Evolutionary conservation across 2,797 vertebrate genomes (phyloP), one percentile per base, ranked within the genome.

Genomic region (Notolepis coatsorum): DNA sequence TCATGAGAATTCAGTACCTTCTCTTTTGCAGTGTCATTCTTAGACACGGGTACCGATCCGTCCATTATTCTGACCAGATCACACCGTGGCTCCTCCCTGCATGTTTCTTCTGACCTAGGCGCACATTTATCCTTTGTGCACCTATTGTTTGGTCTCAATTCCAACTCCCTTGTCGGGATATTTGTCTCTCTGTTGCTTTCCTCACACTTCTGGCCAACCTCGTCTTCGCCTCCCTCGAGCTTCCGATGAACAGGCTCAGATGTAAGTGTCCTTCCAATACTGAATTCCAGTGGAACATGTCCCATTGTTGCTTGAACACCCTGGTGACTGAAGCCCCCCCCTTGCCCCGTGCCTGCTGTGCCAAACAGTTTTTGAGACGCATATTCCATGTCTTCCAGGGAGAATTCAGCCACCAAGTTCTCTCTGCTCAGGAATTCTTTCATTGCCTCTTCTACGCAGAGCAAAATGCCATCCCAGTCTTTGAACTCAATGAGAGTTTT

Each of bases 401-500:
- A 91, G 0, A 91, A 81, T 57, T 94, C 93, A 57, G 90, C 73
- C 77, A 94, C 92, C 77, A 98, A 81, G 68, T 94, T 93, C 80
- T 98, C 96, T 77, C 69, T 92, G 65, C 89, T 92, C 60, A 98
- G 90, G 80, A 98, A 98, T 9, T 28, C 64, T 85, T 93, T 96
- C 1, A 98, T 85, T 35, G 94, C 94, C 82, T 96, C 94, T 60
- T 98, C 95, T 57, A 97, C 1, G 30, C 95, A 96, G 51, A 83
- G 58, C 63, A 97, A 77, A 71, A 97, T 67, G 42, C 80, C 77
- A 68, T 96, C 93, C 97, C 98, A 99, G 71, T 96, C 94, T 84
- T 91, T 95, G 83, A 99, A 99, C 81, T 99, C 97, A 46, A 99
- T 95, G 12, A 99, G 84, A 48, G 95, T 96, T 90, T 99, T 99